These are phyloP conservation scores for Chymomyza caudatula DNA, from an alignment of 2,888 invertebrate genomes.

Conservation along the genomic window DNA sequence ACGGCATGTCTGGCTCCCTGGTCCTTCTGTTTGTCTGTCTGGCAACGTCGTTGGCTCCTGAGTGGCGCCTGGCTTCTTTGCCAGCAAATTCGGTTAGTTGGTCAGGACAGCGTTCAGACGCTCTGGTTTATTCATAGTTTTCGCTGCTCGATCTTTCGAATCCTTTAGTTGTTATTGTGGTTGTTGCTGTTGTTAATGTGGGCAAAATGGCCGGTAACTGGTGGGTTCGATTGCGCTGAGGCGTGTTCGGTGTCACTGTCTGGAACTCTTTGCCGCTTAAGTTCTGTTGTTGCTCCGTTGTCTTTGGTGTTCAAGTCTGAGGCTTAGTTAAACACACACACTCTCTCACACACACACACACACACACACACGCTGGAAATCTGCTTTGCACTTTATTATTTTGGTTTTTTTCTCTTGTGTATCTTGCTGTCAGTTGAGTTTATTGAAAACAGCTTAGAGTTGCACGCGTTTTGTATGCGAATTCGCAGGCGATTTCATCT, in stretches of 20 bases:
- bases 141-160: neutral
- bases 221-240: conserved; percentile 37
- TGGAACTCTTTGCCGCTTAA: neutral
- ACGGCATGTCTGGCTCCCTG: conserved; percentile 43
- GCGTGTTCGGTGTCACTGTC: neutral
- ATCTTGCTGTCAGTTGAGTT: neutral
- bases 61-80: conserved; percentile 20
- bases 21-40: conserved; percentile 7
- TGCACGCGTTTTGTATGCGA: neutral
- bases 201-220: conserved; percentile 21
- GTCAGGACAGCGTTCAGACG: neutral
- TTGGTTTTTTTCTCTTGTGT: neutral
- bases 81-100: conserved; percentile 13
- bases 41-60: neutral
- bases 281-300: neutral
- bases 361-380: neutral
- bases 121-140: neutral
- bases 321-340: neutral
- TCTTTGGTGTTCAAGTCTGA: no score
- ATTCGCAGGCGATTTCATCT: neutral
- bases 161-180: conserved; percentile 4
- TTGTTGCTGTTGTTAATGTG: no score
- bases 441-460: conserved; percentile 11
- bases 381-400: neutral
- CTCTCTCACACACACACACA: neutral